Base-by-base conservation (phyloP, 1,140 invertebrate genomes). In the Nomia melanderi region DNA sequence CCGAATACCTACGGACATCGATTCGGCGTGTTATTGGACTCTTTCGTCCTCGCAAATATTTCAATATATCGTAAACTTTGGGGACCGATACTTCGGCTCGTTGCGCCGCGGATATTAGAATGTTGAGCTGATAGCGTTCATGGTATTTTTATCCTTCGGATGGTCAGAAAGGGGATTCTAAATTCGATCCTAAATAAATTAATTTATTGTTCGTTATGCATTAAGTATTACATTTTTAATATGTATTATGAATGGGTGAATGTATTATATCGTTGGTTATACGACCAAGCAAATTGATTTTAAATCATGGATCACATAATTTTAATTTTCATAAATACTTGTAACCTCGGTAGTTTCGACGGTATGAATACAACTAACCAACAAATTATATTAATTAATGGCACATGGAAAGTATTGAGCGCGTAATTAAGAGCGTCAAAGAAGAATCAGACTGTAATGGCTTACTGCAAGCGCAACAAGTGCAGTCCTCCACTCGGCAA, bases 381-480 rank as follows among this genome's bases (percentile, higher is more conserved):
- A n/a, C n/a, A 50, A n/a, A n/a, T 50, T 50, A 7, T 4, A 6
- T n/a, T 7, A 7, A n/a, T 50, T n/a, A 1, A 50, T n/a, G n/a
- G 1, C 1, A 17, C 7, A n/a, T 3, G 2, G 12, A 65, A 65
- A 7, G n/a, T 29, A 41, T 41, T 7, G 12, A 39, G 0, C 41
- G 20, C 41, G 41, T 41, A 47, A 50, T 63, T 33, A n/a, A 27
- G 7, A 14, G 20, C 5, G 12, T 12, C 9, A 14, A 20, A n/a
- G 17, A 29, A 25, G 8, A 50, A 17, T 29, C n/a, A 25, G 17
- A 0, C 5, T 25, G n/a, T 8, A 14, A 11, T 23, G 36, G 20
- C n/a, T 29, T 47, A 65, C 33, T 62, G 50, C 54, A 77, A 67
- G 77, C 81, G 82, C 82, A 83, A 84, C 81, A 84, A 84, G 82